Base-by-base conservation (phyloP, 2,113 vertebrate genomes). In the Monopterus albus region DNA sequence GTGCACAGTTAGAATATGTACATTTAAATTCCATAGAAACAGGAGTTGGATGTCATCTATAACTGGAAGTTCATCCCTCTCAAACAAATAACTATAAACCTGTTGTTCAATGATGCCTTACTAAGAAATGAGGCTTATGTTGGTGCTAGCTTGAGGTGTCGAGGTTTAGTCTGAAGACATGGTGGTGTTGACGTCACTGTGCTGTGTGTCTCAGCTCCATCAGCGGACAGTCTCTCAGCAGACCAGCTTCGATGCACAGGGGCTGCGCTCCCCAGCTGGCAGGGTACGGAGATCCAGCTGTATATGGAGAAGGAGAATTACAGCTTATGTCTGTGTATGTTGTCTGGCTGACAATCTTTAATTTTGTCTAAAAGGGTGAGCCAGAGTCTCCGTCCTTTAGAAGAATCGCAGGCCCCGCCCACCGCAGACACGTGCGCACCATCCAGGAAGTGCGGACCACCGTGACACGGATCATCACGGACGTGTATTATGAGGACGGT, bases 371-470 rank as follows among this genome's bases (percentile, higher is more conserved):
- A n/a, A 39, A 94, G 92, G 87, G 75, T 0, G 91, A 92, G 15
- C 66, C 81, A 1, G 91, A 82, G 50, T 84, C 87, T 15, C 90
- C 92, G 8, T 86, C 94, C 35, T 93, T 90, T 12, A 93, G 90
- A 13, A 92, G 94, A 1, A 73, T 91, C 1, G 50, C 87, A 2
- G 95, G 88, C 15, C 93, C 83, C 9, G 81, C 92, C 36, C 85
- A 95, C 52, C 95, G 88, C 61, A 93, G 96, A 42, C 98, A 98
- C 20, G 66, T 93, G 43, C 93, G 97, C 28, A 99, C 97, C n/a
- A 91, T 96, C 47, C 95, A 96, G 18, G 97, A 99, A 74, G 96
- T 99, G 39, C 95, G 96, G 23, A 99, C 98, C 0, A 94, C 95
- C 0, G 81, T 98, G 33, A 99, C 96, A 0, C 95, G 97, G 1